A percentile compares a stretch with the other conserved stretches of the same genome.
These are phyloP conservation scores for Phalacrocorax pelagicus DNA, from an alignment of 2,113 vertebrate species.

Conservation along the genomic window DNA sequence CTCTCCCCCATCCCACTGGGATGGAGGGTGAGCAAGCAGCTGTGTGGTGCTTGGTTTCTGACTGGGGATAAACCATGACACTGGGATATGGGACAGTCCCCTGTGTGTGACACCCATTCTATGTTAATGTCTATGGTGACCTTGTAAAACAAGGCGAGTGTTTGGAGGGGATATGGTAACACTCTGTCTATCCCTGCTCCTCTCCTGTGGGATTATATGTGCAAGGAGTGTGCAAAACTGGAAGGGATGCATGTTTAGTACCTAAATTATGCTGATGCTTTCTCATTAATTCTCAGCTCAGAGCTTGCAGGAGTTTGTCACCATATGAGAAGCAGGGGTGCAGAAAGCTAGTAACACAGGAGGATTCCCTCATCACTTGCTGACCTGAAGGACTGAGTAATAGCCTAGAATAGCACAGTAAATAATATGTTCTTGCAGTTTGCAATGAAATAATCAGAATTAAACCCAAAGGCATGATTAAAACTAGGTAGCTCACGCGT, in stretches of 20 bases:
- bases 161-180: not conserved
- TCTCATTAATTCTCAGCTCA: not conserved
- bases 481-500: not conserved
- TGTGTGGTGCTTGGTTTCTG: too few relatives aligned
- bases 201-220: not conserved
- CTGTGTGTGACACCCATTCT: not conserved
- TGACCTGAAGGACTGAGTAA: not conserved
- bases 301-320: not conserved
- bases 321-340: not conserved
- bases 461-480: conserved; percentile 30
- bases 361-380: not conserved
- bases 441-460: conserved; percentile 15
- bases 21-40: too few relatives aligned
- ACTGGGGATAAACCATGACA: too few relatives aligned
- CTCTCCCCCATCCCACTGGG: too few relatives aligned
- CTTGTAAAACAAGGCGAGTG: not conserved
- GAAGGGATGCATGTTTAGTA: not conserved
- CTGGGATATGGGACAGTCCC: not conserved
- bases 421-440: conserved; percentile 37
- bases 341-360: not conserved
- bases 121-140: not conserved
- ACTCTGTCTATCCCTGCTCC: not conserved
- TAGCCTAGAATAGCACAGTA: not conserved
- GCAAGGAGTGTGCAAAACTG: not conserved
- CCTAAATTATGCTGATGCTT: not conserved